Conservation (phyloP, 2,113 vertebrate genomes). For the Myocastor coypus region DNA sequence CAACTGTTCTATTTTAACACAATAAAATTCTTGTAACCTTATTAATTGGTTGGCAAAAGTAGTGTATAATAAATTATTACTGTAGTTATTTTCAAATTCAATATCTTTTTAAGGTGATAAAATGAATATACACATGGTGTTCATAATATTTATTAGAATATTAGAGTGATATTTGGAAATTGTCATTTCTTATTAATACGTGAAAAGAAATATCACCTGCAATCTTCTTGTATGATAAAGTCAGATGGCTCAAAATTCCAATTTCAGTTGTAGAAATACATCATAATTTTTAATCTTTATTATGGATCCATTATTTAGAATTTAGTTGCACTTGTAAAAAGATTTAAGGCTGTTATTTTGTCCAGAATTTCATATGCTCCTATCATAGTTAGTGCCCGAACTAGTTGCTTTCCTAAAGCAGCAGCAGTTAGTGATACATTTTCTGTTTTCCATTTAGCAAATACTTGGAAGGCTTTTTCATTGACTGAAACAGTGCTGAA, state of each 20-base stretch:
- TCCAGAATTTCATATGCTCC: constrained; percentile 80
- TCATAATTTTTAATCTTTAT: constrained; percentile 34
- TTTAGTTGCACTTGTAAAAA: constrained; percentile 77
- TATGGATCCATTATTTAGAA: constrained; percentile 76
- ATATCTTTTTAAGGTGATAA: constrained; percentile 7
- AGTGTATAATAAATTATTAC: constrained; percentile 33
- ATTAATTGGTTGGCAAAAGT: neutral
- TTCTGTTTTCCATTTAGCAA: constrained; percentile 79
- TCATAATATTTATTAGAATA: constrained; percentile 46
- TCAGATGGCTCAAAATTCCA: neutral
- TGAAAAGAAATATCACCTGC: neutral
- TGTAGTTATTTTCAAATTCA: constrained; percentile 49
- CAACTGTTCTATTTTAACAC: constrained; percentile 17
- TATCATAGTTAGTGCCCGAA: constrained; percentile 81
- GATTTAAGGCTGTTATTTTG: constrained; percentile 81
- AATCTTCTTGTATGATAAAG: constrained; percentile 13
- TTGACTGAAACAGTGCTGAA: constrained; percentile 74
- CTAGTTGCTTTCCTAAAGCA: constrained; percentile 79
- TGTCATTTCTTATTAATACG: neutral
- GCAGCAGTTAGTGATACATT: constrained; percentile 48
- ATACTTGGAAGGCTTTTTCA: constrained; percentile 74
- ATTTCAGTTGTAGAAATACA: constrained; percentile 21
- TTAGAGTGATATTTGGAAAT: neutral
- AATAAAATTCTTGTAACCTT: constrained; percentile 19
- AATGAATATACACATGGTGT: constrained; percentile 9